Evolutionary conservation across 2,888 invertebrate species (phyloP), one percentile per base, ranked within the genome.

Genomic region (Caenorhabditis sulstoni): DNA sequence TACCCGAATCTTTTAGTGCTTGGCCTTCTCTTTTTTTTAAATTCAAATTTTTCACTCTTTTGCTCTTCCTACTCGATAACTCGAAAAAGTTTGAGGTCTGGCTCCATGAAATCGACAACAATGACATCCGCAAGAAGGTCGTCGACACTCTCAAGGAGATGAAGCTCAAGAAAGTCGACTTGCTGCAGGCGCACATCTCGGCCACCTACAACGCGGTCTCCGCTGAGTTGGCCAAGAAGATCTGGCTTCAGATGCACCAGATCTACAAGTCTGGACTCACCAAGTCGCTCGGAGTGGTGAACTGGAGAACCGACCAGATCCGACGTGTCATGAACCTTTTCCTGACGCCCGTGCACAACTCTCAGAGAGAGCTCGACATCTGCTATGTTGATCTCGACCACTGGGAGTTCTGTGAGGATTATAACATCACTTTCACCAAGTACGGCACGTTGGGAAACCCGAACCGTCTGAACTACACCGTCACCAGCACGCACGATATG

Each of bases 271-370:
- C 92, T 0, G 95, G 95, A 0, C 92, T 93, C 18, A 92, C 94
- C 0, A 94, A 93, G 87, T 93, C 90, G 67, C 89, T 89, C 64
- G 68, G 71, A 16, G 77, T 94, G 87, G 94, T 95, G 0, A 96
- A 96, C 90, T 94, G 95, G 90, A 95, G 94, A 90, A 92, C 91
- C 35, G 92, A 92, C 22, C 96, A 96, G 91, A 92, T 96, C 71
- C 91, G 92, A 64, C 92, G 94, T 64, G 91, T 95, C n/a, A 50
- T 81, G 49, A 81, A 79, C 57, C 64, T 66, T 2, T 82, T 76
- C 35, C 75, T 70, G 23, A 80, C 85, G 8, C 87, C 85, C 7
- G 94, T 87, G 12, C 86, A 92, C 66, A 92, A 93, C 71, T 91
- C 95, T 11, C 84, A 92, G 67, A 93, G 95, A 64, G 95, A 96